Evolutionary conservation across 1,140 invertebrate species (phyloP).

Genomic region (Drosophila willistoni): DNA sequence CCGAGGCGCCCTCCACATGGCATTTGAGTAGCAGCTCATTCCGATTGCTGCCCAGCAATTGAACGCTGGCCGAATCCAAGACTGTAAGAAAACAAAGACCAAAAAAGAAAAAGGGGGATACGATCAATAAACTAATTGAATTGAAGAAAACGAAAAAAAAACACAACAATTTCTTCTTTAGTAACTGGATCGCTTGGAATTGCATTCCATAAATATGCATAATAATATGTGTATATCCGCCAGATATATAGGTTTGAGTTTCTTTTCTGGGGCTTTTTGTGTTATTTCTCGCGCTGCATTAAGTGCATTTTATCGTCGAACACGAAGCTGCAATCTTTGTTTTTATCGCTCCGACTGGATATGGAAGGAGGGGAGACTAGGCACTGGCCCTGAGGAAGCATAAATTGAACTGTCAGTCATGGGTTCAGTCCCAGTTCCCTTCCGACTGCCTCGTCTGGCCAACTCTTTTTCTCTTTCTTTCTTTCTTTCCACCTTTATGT

Average conservation of each 20-base stretch:
- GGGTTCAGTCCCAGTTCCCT: constrained; percentile 12
- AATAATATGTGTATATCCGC: constrained; percentile 43
- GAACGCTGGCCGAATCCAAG: constrained; percentile 88
- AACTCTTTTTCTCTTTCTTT: neutral
- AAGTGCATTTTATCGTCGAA: constrained; percentile 79
- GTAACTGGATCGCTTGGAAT: constrained; percentile 41
- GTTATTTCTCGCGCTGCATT: constrained; percentile 55
- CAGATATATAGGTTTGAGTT: constrained; percentile 43
- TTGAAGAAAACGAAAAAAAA: constrained; percentile 29
- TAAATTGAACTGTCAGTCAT: constrained; percentile 80
- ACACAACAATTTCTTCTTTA: neutral
- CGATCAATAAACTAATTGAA: constrained; percentile 54
- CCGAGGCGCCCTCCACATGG: constrained; percentile 87
- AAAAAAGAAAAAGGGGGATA: neutral
- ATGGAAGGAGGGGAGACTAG: neutral
- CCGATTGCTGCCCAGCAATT: constrained; percentile 85
- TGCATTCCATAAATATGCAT: constrained; percentile 70
- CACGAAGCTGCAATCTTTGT: constrained; percentile 74
- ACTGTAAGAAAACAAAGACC: constrained; percentile 84
- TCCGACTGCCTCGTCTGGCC: neutral
- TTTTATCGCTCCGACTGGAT: constrained; percentile 56
- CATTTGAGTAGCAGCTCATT: constrained; percentile 88
- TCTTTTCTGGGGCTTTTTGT: constrained; percentile 24
- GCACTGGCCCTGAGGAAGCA: constrained; percentile 65
- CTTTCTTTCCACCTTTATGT: constrained; percentile 37